Percentiles rank a stretch among this genome's conserved stretches.
phyloP scores from a whole-genome alignment of 2,888 invertebrate genomes.

The Papilio elwesi region DNA sequence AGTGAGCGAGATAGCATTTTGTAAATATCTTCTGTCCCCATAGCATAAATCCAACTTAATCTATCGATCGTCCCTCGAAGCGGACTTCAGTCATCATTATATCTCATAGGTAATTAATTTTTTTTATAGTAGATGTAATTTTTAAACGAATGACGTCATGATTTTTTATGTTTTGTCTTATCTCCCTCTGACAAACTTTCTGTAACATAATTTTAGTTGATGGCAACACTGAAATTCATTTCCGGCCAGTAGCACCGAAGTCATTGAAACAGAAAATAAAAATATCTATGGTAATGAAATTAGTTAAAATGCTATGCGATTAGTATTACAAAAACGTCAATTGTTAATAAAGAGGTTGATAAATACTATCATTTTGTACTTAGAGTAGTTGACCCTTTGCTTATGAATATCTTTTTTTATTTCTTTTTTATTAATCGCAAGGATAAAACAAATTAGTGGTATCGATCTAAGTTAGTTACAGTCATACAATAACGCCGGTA shows the following conservation, averaged over 20 bases:
- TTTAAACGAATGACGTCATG: conserved; percentile 75
- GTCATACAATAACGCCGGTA: not conserved
- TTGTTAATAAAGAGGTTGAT: conserved; percentile 62
- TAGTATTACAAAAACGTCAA: conserved; percentile 54
- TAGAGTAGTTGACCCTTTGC: conserved; percentile 65
- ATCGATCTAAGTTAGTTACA: conserved; percentile 26
- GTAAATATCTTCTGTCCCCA: conserved; percentile 80
- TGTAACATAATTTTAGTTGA: conserved; percentile 50
- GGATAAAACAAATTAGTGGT: conserved; percentile 16
- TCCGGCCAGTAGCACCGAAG: conserved; percentile 31
- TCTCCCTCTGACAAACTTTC: conserved; percentile 62
- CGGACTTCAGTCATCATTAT: conserved; percentile 79
- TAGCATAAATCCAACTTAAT: conserved; percentile 79
- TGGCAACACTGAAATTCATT: conserved; percentile 53
- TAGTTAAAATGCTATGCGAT: conserved; percentile 16
- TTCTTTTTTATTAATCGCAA: conserved; percentile 45
- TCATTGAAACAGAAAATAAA: conserved; percentile 12
- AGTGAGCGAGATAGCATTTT: conserved; percentile 78
- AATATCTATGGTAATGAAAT: conserved; percentile 45
- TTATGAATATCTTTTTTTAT: conserved; percentile 59
- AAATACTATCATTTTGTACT: conserved; percentile 63
- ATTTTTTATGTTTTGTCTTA: conserved; percentile 58
- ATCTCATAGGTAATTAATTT: conserved; percentile 84
- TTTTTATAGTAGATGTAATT: conserved; percentile 75
- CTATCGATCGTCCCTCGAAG: conserved; percentile 59